A percentile compares a stretch with the other conserved stretches of the same genome.
Conservation (phyloP, 1,140 invertebrate genomes). For the Caerostris darwini region DNA sequence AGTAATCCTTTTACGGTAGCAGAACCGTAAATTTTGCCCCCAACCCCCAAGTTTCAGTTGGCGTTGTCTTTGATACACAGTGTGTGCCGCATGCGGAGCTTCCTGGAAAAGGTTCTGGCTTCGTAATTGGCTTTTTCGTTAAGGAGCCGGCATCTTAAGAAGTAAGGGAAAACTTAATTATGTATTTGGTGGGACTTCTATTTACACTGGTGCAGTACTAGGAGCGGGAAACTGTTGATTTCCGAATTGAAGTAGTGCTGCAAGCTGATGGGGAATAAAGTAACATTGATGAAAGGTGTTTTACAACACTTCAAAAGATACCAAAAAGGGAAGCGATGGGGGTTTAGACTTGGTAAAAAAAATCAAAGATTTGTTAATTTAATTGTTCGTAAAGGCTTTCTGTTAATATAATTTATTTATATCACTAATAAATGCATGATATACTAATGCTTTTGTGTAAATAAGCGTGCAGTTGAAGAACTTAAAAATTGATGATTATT, state of each 20-base stretch:
- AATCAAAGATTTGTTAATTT: no score
- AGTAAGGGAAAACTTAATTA: conserved; percentile 43
- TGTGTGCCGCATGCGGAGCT: no score
- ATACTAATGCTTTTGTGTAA: no score
- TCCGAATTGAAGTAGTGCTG: background rate
- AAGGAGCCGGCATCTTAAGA: conserved; percentile 32
- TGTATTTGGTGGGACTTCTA: conserved; percentile 27
- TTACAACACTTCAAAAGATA: background rate
- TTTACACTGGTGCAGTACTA: background rate
- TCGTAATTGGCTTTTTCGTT: conserved; percentile 71
- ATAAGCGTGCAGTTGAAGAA: no score
- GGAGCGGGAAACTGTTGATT: background rate
- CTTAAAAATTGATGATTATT: no score
- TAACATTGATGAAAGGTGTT: background rate
- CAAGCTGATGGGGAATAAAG: background rate
- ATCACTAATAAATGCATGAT: no score
- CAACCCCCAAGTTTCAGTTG: background rate
- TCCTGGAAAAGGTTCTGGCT: background rate
- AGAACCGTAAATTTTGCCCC: conserved; percentile 48
- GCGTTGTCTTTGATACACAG: conserved; percentile 14
- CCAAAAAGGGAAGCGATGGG: background rate
- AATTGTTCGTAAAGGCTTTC: no score
- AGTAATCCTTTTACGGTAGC: conserved; percentile 65
- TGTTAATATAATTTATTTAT: no score
- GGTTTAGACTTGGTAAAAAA: no score